Percentiles rank a stretch among this genome's conserved stretches.
Conservation (phyloP, 2,888 invertebrate species). For the Escarpia spicata region DNA sequence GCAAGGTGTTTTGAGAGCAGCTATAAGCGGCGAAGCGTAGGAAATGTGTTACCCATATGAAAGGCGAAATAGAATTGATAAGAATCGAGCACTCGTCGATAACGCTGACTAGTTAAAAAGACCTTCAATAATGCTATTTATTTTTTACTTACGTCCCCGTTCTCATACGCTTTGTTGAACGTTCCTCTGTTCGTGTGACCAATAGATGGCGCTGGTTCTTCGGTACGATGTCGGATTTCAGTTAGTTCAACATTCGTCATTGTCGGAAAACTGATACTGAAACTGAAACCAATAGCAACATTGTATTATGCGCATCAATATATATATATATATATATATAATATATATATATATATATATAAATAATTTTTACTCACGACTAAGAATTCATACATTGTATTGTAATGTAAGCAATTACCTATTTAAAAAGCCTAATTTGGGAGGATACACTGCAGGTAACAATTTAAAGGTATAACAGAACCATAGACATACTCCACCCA, state of each 20-base stretch:
- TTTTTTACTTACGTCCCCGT: background rate
- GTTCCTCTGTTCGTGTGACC: background rate
- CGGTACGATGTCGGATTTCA: background rate
- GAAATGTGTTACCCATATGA: background rate
- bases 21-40: background rate
- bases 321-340: no score
- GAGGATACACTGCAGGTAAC: no score
- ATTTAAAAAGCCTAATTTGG: no score
- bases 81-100: background rate
- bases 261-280: background rate
- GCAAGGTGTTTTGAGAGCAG: background rate
- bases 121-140: background rate
- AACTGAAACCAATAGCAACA: background rate
- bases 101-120: background rate
- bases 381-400: no score
- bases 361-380: no score
- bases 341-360: no score
- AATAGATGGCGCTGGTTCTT: background rate
- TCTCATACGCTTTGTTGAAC: background rate
- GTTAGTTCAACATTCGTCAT: slow-evolving; percentile 7
- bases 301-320: no score
- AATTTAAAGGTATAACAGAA: no score
- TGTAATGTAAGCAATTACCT: no score
- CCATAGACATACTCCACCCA: no score
- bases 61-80: background rate